Evolutionary conservation across 2,888 invertebrate genomes (phyloP).

Genomic region (Drosophila hamatofila): DNA sequence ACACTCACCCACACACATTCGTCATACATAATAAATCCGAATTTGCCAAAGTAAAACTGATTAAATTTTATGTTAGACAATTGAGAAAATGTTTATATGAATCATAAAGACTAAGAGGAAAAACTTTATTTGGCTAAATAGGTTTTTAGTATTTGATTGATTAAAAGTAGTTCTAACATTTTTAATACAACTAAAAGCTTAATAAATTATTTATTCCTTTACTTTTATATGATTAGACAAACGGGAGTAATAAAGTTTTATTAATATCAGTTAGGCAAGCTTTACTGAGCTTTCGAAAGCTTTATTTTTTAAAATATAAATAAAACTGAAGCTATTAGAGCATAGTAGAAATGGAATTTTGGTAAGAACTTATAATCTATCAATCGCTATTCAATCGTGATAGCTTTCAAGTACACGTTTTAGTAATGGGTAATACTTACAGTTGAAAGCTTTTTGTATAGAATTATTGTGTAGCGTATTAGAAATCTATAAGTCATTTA

Average conservation of each 20-base stretch:
- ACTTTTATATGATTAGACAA: background rate
- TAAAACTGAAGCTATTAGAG: no score
- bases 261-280: background rate
- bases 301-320: background rate
- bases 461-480: no score
- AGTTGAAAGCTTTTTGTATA: no score
- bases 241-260: no score
- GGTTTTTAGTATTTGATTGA: background rate
- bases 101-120: background rate
- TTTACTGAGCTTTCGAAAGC: background rate
- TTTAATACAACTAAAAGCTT: background rate
- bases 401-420: no score
- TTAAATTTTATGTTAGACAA: slow-evolving; percentile 32
- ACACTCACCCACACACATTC: no score
- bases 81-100: background rate
- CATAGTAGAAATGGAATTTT: no score
- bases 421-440: no score
- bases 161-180: background rate
- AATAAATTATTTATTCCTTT: background rate
- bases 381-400: no score
- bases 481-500: no score
- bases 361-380: no score
- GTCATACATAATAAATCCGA: slow-evolving; percentile 29
- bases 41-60: slow-evolving; percentile 37
- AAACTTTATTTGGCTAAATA: background rate